Evolutionary conservation across 2,797 vertebrate species (phyloP).

Genomic region (Mycteria americana): DNA sequence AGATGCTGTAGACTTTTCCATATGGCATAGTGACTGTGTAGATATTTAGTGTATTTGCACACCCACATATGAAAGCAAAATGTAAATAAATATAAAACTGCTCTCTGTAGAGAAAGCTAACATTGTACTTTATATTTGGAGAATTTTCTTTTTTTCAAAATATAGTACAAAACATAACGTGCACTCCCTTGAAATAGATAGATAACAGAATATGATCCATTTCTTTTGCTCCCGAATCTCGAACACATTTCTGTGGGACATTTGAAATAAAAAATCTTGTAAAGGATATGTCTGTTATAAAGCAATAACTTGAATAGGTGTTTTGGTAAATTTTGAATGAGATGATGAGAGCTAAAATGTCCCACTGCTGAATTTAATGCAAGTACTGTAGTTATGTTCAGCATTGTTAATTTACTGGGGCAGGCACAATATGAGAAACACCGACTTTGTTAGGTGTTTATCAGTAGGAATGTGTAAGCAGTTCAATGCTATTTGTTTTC

Average conservation of each 20-base stretch:
- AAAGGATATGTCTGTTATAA: background rate
- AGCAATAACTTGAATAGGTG: background rate
- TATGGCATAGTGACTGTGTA: background rate
- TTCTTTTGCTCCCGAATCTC: background rate
- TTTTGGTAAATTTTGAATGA: background rate
- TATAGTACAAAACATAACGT: background rate
- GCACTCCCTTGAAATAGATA: background rate
- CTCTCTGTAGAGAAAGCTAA: background rate
- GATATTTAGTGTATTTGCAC: background rate
- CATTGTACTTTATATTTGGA: background rate
- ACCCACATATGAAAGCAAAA: background rate
- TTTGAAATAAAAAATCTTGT: background rate
- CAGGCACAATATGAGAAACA: background rate
- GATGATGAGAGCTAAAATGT: background rate
- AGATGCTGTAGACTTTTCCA: background rate
- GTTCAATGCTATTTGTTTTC: background rate
- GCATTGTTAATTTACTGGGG: background rate
- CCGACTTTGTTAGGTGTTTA: background rate
- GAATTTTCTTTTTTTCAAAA: background rate
- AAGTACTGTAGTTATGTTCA: background rate
- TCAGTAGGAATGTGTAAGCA: background rate
- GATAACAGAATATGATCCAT: background rate
- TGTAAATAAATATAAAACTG: constrained; percentile 24
- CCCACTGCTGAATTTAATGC: background rate
- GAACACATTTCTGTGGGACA: background rate